Base-by-base conservation (phyloP, 2,113 vertebrate genomes). In the Pseudorasbora parva region DNA sequence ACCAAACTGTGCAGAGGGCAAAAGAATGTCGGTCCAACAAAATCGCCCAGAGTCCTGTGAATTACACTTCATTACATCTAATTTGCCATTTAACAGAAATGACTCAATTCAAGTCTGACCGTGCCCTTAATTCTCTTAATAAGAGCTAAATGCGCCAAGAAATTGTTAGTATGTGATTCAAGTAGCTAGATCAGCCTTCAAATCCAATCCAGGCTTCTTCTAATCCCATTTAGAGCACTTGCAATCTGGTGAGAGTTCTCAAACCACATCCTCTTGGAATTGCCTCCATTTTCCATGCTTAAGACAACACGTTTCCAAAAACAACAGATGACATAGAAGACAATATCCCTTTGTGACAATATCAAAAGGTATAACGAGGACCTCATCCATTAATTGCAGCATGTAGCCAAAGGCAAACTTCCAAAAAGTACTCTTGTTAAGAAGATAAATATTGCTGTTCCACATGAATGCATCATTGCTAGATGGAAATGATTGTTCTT, bases 51-150 rank as follows among this genome's bases (percentile, higher is more conserved):
- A 76, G 15, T 60, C 68, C 83, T 85, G 27, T 60, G 81, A 54
- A 79, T 77, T 82, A 85, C 78, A 83, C 78, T 85, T 85, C 37
- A 87, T 75, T 77, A 82, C n/a, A 33, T 54, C 23, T 9, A 57
- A 37, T 56, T 75, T 86, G 45, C 80, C 73, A 74, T 80, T 82
- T 72, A 82, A 87, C 82, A 78, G 73, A 84, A 87, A 84, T 78
- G 64, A 81, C 86, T 78, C 43, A 62, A 33, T 64, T 30, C 62
- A 66, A 30, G 41, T 57, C 43, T 51, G 21, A 64, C 56, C 11
- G 56, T 49, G 51, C 78, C 74, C 66, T 81, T 69, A 60, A 68
- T 81, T 73, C 66, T 43, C 7, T 27, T 64, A 25, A 75, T 86
- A 37, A 45, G 37, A 73, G 77, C 21, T 19, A 1, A 84, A 66